A percentile compares a stretch with the other conserved stretches of the same genome.
These are phyloP conservation scores for Rhyacichthys aspro DNA, from an alignment of 2,797 vertebrate genomes.

Conservation along the genomic window DNA sequence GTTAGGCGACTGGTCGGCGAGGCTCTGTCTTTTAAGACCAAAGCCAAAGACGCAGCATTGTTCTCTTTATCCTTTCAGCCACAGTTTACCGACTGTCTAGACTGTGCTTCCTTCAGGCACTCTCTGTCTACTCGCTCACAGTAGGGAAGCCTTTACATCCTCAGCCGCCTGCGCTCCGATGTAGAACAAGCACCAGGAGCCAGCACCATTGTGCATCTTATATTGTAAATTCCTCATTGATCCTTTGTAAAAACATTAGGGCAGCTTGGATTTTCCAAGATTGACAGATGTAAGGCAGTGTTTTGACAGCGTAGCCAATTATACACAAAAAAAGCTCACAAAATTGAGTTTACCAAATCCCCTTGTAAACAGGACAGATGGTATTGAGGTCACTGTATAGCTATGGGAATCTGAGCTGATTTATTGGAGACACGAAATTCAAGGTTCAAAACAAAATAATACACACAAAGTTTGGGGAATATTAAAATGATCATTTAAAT, in stretches of 20 bases:
- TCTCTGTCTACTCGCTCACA: slow-evolving; percentile 46
- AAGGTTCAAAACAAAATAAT: too few relatives aligned
- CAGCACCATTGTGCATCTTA: slow-evolving; percentile 11
- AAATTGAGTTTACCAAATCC: slow-evolving; percentile 31
- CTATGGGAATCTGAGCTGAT: slow-evolving; percentile 6
- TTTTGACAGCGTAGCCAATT: slow-evolving; percentile 16
- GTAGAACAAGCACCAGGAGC: slow-evolving; percentile 19
- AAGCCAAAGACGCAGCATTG: slow-evolving; percentile 34
- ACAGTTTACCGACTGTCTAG: slow-evolving; percentile 55
- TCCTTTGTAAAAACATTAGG: slow-evolving; percentile 26
- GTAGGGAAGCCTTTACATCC: slow-evolving; percentile 57
- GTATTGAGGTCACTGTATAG: slow-evolving; percentile 16
- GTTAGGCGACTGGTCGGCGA: not conserved
- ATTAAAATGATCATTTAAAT: too few relatives aligned
- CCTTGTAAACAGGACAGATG: slow-evolving; percentile 4
- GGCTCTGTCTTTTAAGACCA: slow-evolving; percentile 1
- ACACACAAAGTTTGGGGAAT: too few relatives aligned
- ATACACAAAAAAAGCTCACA: slow-evolving; percentile 13
- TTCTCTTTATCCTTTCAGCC: slow-evolving; percentile 30
- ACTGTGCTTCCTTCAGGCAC: slow-evolving; percentile 46
- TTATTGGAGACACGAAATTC: slow-evolving; percentile 6
- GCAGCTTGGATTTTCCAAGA: slow-evolving; percentile 10
- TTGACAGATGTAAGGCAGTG: slow-evolving; percentile 11
- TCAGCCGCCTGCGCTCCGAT: slow-evolving; percentile 14
- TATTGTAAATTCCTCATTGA: slow-evolving; percentile 44